Evolutionary conservation across 2,888 invertebrate species (phyloP).

Genomic region (Luffia ferchaultella): DNA sequence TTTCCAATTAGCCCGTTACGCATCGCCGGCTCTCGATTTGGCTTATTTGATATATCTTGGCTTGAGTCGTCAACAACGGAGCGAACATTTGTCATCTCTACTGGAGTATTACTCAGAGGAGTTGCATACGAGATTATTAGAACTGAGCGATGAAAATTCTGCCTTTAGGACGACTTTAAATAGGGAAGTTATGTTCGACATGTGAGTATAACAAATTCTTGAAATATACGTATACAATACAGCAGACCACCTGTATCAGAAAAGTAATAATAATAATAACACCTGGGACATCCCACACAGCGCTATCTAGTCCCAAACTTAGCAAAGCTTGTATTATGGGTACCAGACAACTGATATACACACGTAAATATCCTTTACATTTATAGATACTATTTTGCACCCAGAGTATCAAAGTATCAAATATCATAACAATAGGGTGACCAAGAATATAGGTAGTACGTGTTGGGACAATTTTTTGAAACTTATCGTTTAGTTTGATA

Average conservation of each 20-base stretch:
- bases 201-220: too few relatives aligned
- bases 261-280: too few relatives aligned
- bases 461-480: too few relatives aligned
- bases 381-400: neutral
- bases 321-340: too few relatives aligned
- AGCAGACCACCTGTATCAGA: neutral
- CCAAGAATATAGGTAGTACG: too few relatives aligned
- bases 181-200: slow-evolving; percentile 56
- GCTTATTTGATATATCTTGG: slow-evolving; percentile 74
- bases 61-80: slow-evolving; percentile 68
- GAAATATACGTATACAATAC: neutral
- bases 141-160: slow-evolving; percentile 57
- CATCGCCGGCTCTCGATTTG: slow-evolving; percentile 74
- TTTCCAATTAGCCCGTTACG: slow-evolving; percentile 75
- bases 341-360: too few relatives aligned
- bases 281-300: too few relatives aligned
- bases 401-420: too few relatives aligned
- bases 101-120: slow-evolving; percentile 69
- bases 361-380: too few relatives aligned
- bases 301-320: too few relatives aligned
- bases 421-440: too few relatives aligned
- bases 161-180: slow-evolving; percentile 40
- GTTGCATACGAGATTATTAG: slow-evolving; percentile 59
- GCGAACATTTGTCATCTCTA: slow-evolving; percentile 61
- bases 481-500: too few relatives aligned